Base-by-base conservation (phyloP, 2,797 vertebrate species). In the Austrolebias charrua region DNA sequence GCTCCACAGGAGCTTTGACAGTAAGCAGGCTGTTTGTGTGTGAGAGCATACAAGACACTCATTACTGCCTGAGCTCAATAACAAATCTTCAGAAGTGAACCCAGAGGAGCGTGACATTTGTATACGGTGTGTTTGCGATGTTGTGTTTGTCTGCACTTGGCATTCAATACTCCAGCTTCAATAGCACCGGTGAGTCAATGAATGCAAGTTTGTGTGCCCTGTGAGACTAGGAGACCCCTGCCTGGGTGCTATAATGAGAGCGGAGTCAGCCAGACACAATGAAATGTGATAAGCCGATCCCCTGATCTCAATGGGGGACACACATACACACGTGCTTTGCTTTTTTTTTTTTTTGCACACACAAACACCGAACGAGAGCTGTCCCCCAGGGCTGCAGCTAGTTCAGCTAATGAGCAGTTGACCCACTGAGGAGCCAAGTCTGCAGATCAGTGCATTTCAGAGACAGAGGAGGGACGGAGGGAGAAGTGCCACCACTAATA, bases 1-100 rank as follows among this genome's bases (percentile, higher is more conserved):
- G 0, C 95, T 97, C 84, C 91, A 94, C 89, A 95, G 90, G 55
- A 93, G 85, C 88, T 96, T 97, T 24, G 95, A 98, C 60, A 93
- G 97, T 98, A 80, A 96, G 96, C 68, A 55, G 24, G 2, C n/a
- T 47, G 29, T 74, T 11, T 56, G 33, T 69, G 49, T 52, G 6
- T 53, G 61, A 58, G 51, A 66, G 60, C 55, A 19, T 77, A 19
- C 18, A 20, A 65, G 70, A 58, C 31, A n/a, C 66, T 85, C 75
- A 83, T 88, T 88, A 82, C 60, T 31, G 69, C 44, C 57, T 59
- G 35, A 72, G 71, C 50, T 79, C 66, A 46, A 60, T 59, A 67
- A 55, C 69, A 66, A 61, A 63, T 59, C 63, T 61, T 73, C 48
- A 62, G 52, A 61, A 42, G 33, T 6, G 47, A 64, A 53, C 69